These are phyloP conservation scores for Eupsilia transversa DNA, from an alignment of 2,888 invertebrate genomes.

Conservation along the genomic window DNA sequence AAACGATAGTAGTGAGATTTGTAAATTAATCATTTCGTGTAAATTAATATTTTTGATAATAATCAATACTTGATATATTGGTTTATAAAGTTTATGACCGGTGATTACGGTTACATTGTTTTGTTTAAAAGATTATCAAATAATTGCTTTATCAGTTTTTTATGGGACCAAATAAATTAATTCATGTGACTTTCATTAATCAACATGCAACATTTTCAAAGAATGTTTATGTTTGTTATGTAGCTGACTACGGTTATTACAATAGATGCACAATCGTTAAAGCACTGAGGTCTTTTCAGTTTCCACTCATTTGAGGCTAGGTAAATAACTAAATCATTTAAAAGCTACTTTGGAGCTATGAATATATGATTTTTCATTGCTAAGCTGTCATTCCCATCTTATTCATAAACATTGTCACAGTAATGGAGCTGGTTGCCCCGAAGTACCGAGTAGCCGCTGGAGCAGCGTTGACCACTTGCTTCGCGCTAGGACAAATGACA, in stretches of 20 bases:
- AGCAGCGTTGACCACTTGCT: slow-evolving; percentile 92
- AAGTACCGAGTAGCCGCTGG: slow-evolving; percentile 93
- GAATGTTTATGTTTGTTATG: not conserved
- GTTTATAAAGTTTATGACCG: slow-evolving; percentile 17
- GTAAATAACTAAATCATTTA: not conserved
- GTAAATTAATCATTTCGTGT: slow-evolving; percentile 5
- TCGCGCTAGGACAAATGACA: slow-evolving; percentile 92
- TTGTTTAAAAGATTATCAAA: slow-evolving; percentile 4
- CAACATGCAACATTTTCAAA: not conserved
- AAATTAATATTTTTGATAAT: not conserved
- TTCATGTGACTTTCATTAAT: not conserved
- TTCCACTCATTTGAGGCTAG: not conserved
- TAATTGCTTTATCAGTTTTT: slow-evolving; percentile 7
- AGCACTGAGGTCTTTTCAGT: not conserved
- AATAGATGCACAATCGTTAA: not conserved
- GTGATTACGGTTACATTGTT: slow-evolving; percentile 13
- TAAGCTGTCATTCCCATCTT: not conserved
- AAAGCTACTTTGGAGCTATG: not conserved
- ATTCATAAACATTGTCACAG: slow-evolving; percentile 76
- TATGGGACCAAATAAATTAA: not conserved
- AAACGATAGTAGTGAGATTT: not conserved
- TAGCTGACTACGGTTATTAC: not conserved
- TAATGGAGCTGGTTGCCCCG: slow-evolving; percentile 94
- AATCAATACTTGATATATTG: slow-evolving; percentile 9
- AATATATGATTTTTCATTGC: not conserved